A percentile compares a stretch with the other conserved stretches of the same genome.
Evolutionary conservation across 2,888 invertebrate species (phyloP).

Genomic region (Parnassius apollo): DNA sequence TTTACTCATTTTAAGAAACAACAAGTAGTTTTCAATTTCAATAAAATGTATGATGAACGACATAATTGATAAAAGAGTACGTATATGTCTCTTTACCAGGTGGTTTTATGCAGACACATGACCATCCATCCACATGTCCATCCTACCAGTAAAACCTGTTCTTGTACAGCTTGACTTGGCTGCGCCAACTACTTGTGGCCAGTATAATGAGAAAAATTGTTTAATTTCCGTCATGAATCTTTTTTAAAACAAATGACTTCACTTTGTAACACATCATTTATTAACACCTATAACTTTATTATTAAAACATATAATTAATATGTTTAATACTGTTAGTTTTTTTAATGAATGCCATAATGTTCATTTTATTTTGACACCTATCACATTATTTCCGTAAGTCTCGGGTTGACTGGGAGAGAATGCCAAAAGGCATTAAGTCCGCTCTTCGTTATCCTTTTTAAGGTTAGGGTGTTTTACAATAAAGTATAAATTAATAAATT

Average conservation of each 20-base stretch:
- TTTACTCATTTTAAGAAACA: neutral
- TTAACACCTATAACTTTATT: neutral
- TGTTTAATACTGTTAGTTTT: no score
- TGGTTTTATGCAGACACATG: conserved; percentile 42
- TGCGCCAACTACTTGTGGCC: conserved; percentile 10
- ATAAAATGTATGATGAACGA: neutral
- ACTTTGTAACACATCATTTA: conserved; percentile 10
- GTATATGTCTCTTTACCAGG: conserved; percentile 35
- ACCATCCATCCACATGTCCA: conserved; percentile 6
- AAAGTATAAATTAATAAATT: no score
- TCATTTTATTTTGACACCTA: no score
- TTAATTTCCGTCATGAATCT: conserved; percentile 14
- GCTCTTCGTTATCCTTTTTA: no score
- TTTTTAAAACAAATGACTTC: conserved; percentile 12
- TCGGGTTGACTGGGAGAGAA: no score
- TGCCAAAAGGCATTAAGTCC: no score
- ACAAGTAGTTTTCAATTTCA: neutral
- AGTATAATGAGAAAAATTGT: conserved; percentile 20
- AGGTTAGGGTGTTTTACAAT: no score
- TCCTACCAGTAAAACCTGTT: conserved; percentile 50
- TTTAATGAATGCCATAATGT: no score
- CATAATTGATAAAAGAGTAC: conserved; percentile 29
- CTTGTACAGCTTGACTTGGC: conserved; percentile 27
- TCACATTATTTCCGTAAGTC: no score
- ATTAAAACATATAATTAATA: neutral